Base-by-base conservation (phyloP, 2,888 invertebrate species). In the Malacosoma neustria region DNA sequence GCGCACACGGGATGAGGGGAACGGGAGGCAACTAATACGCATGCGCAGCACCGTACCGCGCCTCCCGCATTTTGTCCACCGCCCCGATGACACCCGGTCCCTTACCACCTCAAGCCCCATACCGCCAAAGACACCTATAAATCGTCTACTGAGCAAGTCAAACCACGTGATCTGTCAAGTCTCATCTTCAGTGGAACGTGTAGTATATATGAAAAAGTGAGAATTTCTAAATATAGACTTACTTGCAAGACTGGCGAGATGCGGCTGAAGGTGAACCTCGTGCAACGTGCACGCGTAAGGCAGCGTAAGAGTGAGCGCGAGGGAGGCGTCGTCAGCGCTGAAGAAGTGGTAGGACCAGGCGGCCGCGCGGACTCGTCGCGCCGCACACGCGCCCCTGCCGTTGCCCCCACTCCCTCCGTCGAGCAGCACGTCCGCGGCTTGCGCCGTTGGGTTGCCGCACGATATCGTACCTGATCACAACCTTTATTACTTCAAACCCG, bases 321-420 rank as follows among this genome's bases (percentile, higher is more conserved):
- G 92, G 81, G 94, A 95, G 30, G 93, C 92, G 76, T 97, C 84
- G 58, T 84, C 96, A 1, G 77, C 96, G 15, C 95, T 94, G 81
- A 95, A 96, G 84, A 96, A 98, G 84, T 97, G 95, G 80, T 97
- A 97, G 15, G 94, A 93, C 97, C 97, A 98, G n/a, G 96, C 93
- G 3, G 97, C 94, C 1, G 95, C 93, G 41, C 97, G 89, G 13
- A 96, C 94, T 30, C 97, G 87, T 31, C 96, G 88, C 2, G 95
- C 92, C 0, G 94, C 92, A 47, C 89, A 89, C 1, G 91, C 89
- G 36, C 92, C 90, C 65, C 94, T 92, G 42, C 46, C 55, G 46
- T 61, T 46, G 30, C 42, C 90, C 50, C 54, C 91, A 41, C 59
- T 64, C 42, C 67, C 67, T 46, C 77, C 92, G 61, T 95, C 93